Evolutionary conservation across 2,797 vertebrate genomes (phyloP).

Genomic region (Columba guinea): DNA sequence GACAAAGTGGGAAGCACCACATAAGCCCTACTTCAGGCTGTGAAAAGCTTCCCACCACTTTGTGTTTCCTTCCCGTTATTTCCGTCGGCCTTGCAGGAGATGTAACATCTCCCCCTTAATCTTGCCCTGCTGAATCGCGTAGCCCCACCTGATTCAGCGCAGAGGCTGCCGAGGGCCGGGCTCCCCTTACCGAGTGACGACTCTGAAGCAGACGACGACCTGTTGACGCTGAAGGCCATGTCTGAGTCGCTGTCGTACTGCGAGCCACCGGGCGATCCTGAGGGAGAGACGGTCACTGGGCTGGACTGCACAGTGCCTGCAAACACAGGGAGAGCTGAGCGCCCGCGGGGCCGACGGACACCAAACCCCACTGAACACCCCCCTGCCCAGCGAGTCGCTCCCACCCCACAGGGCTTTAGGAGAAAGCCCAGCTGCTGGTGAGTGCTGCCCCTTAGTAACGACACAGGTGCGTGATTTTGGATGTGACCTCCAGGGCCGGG

Average conservation of each 20-base stretch:
- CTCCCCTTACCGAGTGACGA: slow-evolving; percentile 91
- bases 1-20: background rate
- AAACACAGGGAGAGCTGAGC: slow-evolving; percentile 42
- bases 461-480: background rate
- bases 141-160: accelerated
- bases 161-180: accelerated
- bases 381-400: background rate
- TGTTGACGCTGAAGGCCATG: slow-evolving; percentile 94
- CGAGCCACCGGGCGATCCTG: slow-evolving; percentile 91
- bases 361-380: background rate
- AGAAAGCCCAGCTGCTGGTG: background rate
- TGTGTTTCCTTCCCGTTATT: background rate
- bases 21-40: background rate
- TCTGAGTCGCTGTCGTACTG: slow-evolving; percentile 97
- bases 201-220: slow-evolving; percentile 96
- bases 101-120: background rate
- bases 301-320: slow-evolving; percentile 92
- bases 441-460: accelerated
- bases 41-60: background rate
- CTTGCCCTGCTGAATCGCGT: background rate
- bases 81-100: background rate
- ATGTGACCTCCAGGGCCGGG: background rate
- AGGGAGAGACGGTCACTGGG: slow-evolving; percentile 86
- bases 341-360: accelerated
- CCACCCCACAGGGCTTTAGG: background rate